Base-by-base conservation (phyloP, 1,140 invertebrate genomes). In the Aphaenogaster floridana region DNA sequence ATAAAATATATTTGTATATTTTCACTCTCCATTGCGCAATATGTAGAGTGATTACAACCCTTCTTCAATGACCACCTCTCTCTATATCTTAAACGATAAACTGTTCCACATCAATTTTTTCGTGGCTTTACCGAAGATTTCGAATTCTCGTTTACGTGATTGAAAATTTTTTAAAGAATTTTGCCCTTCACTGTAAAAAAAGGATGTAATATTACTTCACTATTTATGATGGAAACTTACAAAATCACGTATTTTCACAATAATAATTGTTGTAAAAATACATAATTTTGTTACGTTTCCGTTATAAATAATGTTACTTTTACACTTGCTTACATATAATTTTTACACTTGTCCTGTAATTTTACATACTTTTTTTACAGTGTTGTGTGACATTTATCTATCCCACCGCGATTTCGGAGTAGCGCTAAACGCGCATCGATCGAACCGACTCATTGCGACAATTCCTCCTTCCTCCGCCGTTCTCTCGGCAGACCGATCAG, bases 401-500 rank as follows among this genome's bases (percentile, higher is more conserved):
- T 69, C n/a, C 13, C 9, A 36, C 34, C 42, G 36, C 17, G 36
- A 11, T 69, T 80, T 69, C 28, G 77, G 17, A 81, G 15, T 34
- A 9, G 8, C 63, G 61, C 34, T 21, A 54, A 80, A 42, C n/a
- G 48, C 8, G 48, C 50, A 74, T 74, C 39, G 54, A 83, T 83
- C 68, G 42, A 52, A 39, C 52, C 36, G 42, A 50, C n/a, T 52
- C 63, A 36, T 59, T 63, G 39, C 52, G 74, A 84, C 79, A 69
- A 69, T 50, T 74, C 63, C 61, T 86, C 84, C 80, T 79, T 71
- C 76, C 54, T 68, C n/a, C 28, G 5, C 1, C n/a, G 13, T 39
- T 36, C 28, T 74, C 28, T 77, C 15, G 28, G 2, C 17, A 48
- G 50, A 28, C n/a, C 36, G 50, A 54, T 57, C 21, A 45, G 66